These are phyloP conservation scores for Pterostichus madidus DNA, from an alignment of 2,888 invertebrate species.

Conservation along the genomic window DNA sequence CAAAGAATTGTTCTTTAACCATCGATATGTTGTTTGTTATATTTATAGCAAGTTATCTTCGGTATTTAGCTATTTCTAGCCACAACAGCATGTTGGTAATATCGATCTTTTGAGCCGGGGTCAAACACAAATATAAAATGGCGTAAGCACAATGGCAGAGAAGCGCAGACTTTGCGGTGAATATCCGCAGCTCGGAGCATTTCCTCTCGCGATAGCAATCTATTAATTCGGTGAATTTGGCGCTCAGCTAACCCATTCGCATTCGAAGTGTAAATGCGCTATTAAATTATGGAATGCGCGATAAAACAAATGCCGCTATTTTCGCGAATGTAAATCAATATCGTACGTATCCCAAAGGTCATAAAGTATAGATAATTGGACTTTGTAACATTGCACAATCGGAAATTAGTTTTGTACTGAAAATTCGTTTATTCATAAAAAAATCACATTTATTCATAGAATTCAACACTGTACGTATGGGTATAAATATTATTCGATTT, in stretches of 20 bases:
- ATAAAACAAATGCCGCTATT: constrained; percentile 36
- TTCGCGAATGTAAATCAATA: constrained; percentile 19
- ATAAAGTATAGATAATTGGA: constrained; percentile 3
- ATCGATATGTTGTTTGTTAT: not conserved
- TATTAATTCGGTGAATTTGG: constrained; percentile 42
- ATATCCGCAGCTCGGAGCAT: constrained; percentile 25
- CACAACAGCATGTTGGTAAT: not conserved
- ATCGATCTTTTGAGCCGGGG: constrained; percentile 21
- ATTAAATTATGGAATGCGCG: constrained; percentile 24
- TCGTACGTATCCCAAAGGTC: constrained; percentile 17
- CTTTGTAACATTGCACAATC: not conserved
- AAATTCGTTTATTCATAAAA: too few species aligned
- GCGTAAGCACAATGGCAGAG: not conserved
- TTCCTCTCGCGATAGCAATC: constrained; percentile 20
- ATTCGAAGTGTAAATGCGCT: constrained; percentile 32
- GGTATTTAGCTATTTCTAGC: constrained; percentile 2
- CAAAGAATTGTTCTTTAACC: too few species aligned
- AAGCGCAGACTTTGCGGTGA: not conserved
- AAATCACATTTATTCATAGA: too few species aligned
- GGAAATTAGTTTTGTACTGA: too few species aligned
- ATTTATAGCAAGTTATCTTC: constrained; percentile 5
- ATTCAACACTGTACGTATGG: too few species aligned
- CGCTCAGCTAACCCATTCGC: not conserved
- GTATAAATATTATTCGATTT: too few species aligned
- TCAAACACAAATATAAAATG: not conserved